Percentiles rank a stretch among this genome's conserved stretches.
Conservation (phyloP, 2,888 invertebrate genomes). For the Hyposoter dolosus region DNA sequence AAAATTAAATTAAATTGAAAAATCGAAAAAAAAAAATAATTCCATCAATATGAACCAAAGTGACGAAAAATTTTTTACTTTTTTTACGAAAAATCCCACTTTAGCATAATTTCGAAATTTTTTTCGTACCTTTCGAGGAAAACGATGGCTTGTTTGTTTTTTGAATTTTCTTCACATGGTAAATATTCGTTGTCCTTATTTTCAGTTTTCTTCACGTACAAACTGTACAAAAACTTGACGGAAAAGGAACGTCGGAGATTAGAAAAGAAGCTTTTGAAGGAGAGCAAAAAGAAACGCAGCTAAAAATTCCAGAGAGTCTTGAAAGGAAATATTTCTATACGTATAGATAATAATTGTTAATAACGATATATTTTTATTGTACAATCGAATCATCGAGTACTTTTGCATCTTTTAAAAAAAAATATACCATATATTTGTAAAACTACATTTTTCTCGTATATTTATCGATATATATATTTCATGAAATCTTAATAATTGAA, state of each 20-base stretch:
- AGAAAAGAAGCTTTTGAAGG: conserved; percentile 93
- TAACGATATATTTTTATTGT: conserved; percentile 71
- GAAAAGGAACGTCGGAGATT: conserved; percentile 92
- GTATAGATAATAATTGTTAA: conserved; percentile 6
- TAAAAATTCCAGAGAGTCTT: neutral
- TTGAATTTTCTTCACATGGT: conserved; percentile 6
- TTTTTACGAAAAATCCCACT: no score
- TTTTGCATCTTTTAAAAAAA: conserved; percentile 40
- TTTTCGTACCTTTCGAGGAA: neutral
- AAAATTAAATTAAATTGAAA: no score
- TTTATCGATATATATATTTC: neutral
- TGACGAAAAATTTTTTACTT: no score
- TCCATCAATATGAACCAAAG: no score
- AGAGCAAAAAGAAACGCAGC: conserved; percentile 91
- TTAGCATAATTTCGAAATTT: neutral
- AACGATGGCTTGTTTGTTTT: neutral
- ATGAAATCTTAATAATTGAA: conserved; percentile 16
- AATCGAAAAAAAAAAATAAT: no score
- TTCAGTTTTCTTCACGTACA: conserved; percentile 95
- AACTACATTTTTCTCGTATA: neutral
- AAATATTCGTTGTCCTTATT: conserved; percentile 78
- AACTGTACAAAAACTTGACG: conserved; percentile 91
- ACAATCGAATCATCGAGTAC: conserved; percentile 55
- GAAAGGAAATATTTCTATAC: neutral
- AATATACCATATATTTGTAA: conserved; percentile 23